A percentile compares a stretch with the other conserved stretches of the same genome.
Conservation (phyloP, 2,797 vertebrate genomes). For the Sebastes taczanowskii region DNA sequence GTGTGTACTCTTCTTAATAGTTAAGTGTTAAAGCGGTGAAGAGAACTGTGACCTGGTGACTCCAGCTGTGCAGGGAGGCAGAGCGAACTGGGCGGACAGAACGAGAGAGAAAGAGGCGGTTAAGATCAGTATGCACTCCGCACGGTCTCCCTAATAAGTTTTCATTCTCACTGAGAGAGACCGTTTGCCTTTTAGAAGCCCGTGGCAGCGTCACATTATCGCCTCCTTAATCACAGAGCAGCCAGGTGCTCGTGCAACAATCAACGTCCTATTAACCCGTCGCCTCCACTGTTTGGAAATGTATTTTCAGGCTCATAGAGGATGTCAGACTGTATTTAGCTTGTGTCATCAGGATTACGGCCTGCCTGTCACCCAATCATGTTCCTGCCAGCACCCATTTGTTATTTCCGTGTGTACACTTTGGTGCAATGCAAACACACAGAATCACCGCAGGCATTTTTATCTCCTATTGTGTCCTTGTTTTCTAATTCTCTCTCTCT, state of each 20-base stretch:
- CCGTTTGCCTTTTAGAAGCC: constrained; percentile 44
- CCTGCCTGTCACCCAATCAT: constrained; percentile 42
- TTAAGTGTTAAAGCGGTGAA: not conserved
- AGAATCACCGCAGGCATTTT: constrained; percentile 30
- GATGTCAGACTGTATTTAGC: constrained; percentile 39
- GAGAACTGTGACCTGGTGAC: constrained; percentile 6
- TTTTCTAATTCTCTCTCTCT: constrained; percentile 38
- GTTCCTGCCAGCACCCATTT: constrained; percentile 37
- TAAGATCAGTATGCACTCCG: constrained; percentile 57
- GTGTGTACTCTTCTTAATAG: not conserved
- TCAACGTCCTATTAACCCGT: constrained; percentile 53
- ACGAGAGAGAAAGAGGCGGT: constrained; percentile 17
- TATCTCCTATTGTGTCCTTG: constrained; percentile 10
- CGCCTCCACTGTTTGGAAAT: constrained; percentile 39
- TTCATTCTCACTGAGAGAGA: constrained; percentile 51
- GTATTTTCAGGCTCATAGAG: constrained; percentile 38
- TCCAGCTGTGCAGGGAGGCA: constrained; percentile 26
- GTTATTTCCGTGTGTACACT: constrained; percentile 31
- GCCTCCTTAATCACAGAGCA: constrained; percentile 66
- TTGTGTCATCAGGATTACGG: constrained; percentile 43
- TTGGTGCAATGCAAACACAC: constrained; percentile 37
- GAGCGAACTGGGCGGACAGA: constrained; percentile 15
- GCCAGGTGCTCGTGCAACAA: constrained; percentile 60
- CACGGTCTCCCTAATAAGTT: constrained; percentile 52
- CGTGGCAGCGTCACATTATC: constrained; percentile 57